phyloP scores from a whole-genome alignment of 2,888 invertebrate species.

The Cylloceria caligata region DNA sequence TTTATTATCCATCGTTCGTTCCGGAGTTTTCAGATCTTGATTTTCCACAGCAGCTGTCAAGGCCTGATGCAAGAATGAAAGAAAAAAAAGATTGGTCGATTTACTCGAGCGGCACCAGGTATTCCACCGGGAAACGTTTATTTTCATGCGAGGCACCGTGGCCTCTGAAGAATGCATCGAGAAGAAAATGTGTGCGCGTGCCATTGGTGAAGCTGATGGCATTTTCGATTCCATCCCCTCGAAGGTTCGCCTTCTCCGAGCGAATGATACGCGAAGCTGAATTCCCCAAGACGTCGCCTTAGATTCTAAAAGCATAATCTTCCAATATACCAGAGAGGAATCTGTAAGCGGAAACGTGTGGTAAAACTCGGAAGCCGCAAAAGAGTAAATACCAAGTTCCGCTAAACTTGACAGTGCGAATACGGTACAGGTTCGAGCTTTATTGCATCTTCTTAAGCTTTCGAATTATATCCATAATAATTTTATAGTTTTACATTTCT shows the following conservation, averaged over 20 bases:
- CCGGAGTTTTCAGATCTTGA: conserved; percentile 28
- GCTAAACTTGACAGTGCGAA: conserved; percentile 8
- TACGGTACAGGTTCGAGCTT: conserved; percentile 13
- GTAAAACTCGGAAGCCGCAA: conserved; percentile 41
- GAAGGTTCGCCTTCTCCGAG: conserved; percentile 2
- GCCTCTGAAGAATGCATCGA: not conserved
- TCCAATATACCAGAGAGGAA: conserved; percentile 51
- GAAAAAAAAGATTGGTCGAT: conserved; percentile 6
- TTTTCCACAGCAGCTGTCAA: conserved; percentile 63
- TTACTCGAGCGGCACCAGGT: not conserved
- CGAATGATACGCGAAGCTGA: conserved; percentile 12
- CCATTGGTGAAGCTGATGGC: not conserved
- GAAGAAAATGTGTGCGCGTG: not conserved
- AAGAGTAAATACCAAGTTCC: conserved; percentile 46
- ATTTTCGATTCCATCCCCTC: not conserved
- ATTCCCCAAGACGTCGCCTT: not conserved
- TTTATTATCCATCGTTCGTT: conserved; percentile 55
- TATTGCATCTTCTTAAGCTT: no score
- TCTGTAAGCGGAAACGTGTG: conserved; percentile 58
- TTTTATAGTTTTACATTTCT: no score
- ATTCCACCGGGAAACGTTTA: not conserved
- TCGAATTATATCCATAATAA: no score
- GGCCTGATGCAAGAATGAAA: conserved; percentile 33
- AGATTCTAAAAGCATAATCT: not conserved
- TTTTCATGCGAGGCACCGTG: not conserved